Conservation (phyloP, 2,113 vertebrate genomes). For the Pan paniscus region DNA sequence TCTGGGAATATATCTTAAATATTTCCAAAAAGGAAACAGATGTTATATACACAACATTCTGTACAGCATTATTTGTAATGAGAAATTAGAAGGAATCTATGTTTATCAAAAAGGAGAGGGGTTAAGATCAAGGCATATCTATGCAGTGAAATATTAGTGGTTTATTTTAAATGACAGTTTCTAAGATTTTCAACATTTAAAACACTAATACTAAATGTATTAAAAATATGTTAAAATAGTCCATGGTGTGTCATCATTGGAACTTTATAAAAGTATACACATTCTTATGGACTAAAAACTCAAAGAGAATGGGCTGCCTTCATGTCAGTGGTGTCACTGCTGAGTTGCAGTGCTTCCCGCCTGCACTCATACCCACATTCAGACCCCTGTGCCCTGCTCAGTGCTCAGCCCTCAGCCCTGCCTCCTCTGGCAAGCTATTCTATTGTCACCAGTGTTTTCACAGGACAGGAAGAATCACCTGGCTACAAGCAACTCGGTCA, state of each 20-base stretch:
- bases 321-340: background rate
- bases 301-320: background rate
- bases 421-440: background rate
- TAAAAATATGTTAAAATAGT: background rate
- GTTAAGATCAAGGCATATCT: background rate
- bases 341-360: rapidly evolving
- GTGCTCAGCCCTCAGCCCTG: background rate
- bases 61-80: background rate
- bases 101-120: background rate
- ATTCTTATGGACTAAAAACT: background rate
- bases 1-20: background rate
- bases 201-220: background rate
- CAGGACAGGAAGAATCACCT: background rate
- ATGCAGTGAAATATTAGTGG: background rate
- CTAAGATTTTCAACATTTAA: slow-evolving; percentile 40
- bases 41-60: background rate
- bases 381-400: background rate
- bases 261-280: background rate
- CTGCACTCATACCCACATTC: background rate
- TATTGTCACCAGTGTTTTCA: background rate
- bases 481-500: background rate
- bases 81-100: background rate
- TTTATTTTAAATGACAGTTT: background rate
- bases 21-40: slow-evolving; percentile 18
- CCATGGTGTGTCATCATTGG: background rate